Evolutionary conservation across 2,888 invertebrate species (phyloP).

Genomic region (Protodeltote pygarga): DNA sequence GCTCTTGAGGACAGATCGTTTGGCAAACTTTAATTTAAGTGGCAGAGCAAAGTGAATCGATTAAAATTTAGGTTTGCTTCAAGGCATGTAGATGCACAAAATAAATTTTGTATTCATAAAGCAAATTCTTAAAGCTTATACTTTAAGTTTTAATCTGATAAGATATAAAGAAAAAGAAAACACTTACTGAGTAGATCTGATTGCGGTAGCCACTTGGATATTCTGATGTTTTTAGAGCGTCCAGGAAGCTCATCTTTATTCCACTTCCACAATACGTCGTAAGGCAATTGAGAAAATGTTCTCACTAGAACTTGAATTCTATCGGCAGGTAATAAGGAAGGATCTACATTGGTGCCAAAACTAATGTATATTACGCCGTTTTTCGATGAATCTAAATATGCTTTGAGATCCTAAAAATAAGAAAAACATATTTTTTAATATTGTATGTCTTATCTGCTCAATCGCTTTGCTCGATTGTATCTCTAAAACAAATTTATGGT

Average conservation of each 20-base stretch:
- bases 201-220: conserved; percentile 71
- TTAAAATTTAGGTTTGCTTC: too few relatives aligned
- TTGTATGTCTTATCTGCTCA: too few relatives aligned
- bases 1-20: too few relatives aligned
- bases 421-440: neutral
- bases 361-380: conserved; percentile 57
- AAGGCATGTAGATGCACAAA: too few relatives aligned
- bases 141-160: neutral
- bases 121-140: too few relatives aligned
- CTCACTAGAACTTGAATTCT: conserved; percentile 55
- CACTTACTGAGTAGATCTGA: conserved; percentile 70
- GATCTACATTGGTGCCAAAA: conserved; percentile 54
- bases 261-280: conserved; percentile 75
- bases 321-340: conserved; percentile 56
- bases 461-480: too few relatives aligned
- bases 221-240: conserved; percentile 57
- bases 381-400: conserved; percentile 48
- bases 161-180: neutral
- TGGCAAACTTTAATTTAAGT: too few relatives aligned
- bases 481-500: too few relatives aligned
- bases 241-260: conserved; percentile 54
- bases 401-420: conserved; percentile 59
- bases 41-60: too few relatives aligned
- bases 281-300: conserved; percentile 66
- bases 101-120: too few relatives aligned